Conservation (phyloP, 2,888 invertebrate species). For the Crossocerus cetratus region DNA sequence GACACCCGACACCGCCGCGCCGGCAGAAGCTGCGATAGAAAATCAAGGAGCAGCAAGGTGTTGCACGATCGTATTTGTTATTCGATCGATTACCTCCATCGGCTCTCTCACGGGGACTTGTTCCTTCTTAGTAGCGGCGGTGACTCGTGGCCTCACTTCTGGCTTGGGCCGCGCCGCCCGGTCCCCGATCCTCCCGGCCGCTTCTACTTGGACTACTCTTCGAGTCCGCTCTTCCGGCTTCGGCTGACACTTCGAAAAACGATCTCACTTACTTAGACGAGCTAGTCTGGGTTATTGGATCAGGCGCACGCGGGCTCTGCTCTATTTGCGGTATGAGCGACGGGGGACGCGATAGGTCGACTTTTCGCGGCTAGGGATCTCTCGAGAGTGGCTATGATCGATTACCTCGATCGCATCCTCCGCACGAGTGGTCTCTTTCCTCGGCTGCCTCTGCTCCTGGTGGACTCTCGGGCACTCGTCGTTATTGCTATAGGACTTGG, state of each 20-base stretch:
- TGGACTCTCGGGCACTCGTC: conserved; percentile 45
- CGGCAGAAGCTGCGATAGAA: too few relatives aligned
- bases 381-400: conserved; percentile 28
- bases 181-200: conserved; percentile 48
- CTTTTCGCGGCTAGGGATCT: too few relatives aligned
- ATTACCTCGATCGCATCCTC: conserved; percentile 54
- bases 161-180: conserved; percentile 47
- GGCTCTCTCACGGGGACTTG: conserved; percentile 43
- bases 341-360: too few relatives aligned
- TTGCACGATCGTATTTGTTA: neutral
- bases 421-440: conserved; percentile 24
- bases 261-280: conserved; percentile 2
- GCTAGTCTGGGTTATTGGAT: too few relatives aligned
- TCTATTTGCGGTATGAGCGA: too few relatives aligned
- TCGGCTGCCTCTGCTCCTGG: conserved; percentile 39
- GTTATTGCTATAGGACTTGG: conserved; percentile 25
- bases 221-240: conserved; percentile 23
- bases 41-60: too few relatives aligned
- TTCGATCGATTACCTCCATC: conserved; percentile 59
- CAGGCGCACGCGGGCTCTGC: too few relatives aligned
- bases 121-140: conserved; percentile 44
- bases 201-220: conserved; percentile 23
- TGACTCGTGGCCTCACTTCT: conserved; percentile 60
- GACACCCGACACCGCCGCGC: too few relatives aligned
- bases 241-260: conserved; percentile 28